Evolutionary conservation across 2,797 vertebrate genomes (phyloP).

Genomic region (Sylvilagus floridanus): DNA sequence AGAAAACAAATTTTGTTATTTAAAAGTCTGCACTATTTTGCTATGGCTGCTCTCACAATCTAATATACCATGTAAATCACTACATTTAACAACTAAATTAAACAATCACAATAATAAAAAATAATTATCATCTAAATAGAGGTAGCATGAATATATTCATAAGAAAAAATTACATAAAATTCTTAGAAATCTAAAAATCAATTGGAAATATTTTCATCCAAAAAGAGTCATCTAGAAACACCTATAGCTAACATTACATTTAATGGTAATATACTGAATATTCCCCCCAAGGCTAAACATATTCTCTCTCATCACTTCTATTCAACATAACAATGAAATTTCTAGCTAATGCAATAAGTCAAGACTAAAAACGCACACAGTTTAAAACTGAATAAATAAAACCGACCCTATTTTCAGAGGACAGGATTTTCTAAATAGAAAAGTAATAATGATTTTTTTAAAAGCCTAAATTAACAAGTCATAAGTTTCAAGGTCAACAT

Average conservation of each 20-base stretch:
- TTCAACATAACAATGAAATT: neutral
- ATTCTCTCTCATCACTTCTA: neutral
- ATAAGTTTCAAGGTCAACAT: neutral
- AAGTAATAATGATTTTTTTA: neutral
- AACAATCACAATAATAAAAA: neutral
- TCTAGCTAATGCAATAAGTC: neutral
- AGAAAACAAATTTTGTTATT: neutral
- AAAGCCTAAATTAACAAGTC: neutral
- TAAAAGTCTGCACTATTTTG: neutral
- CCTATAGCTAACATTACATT: neutral
- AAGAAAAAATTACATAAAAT: neutral
- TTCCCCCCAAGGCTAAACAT: neutral
- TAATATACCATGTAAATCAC: neutral
- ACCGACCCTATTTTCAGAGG: neutral
- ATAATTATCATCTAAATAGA: neutral
- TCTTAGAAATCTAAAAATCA: neutral
- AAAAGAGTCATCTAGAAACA: neutral
- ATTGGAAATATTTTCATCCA: neutral
- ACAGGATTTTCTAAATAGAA: neutral
- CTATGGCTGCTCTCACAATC: neutral
- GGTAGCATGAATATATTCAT: neutral
- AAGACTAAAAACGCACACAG: neutral
- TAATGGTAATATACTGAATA: neutral
- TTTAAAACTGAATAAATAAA: neutral
- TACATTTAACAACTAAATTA: neutral